Evolutionary conservation across 1,140 invertebrate genomes (phyloP).

Genomic region (Asbolus verrucosus): DNA sequence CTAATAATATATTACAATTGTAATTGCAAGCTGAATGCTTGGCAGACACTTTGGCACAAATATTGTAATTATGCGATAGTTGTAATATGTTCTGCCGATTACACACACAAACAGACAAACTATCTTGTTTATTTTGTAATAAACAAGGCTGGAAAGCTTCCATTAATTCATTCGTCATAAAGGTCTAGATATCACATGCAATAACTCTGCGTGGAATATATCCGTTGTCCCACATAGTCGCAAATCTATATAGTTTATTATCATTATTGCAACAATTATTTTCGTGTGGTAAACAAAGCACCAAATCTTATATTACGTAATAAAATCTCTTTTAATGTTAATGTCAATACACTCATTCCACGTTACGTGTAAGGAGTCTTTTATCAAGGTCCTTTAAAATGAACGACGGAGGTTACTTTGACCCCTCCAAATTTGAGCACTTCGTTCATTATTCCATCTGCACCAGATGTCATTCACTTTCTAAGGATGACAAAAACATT

Average conservation of each 20-base stretch:
- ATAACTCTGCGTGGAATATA: background rate
- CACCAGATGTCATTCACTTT: too few relatives aligned
- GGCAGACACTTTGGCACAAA: conserved; percentile 35
- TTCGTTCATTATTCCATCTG: too few relatives aligned
- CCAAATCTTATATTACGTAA: too few relatives aligned
- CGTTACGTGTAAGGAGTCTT: too few relatives aligned
- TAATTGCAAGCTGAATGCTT: conserved; percentile 35
- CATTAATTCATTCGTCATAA: conserved; percentile 20
- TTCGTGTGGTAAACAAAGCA: too few relatives aligned
- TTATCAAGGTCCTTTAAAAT: too few relatives aligned
- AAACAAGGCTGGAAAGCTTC: conserved; percentile 4
- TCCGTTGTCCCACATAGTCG: conserved; percentile 4
- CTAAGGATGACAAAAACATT: too few relatives aligned
- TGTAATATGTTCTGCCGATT: conserved; percentile 25
- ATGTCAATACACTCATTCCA: too few relatives aligned
- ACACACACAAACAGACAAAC: conserved; percentile 16
- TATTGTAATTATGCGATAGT: conserved; percentile 27
- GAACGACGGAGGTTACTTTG: too few relatives aligned
- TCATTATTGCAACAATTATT: too few relatives aligned
- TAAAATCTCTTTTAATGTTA: too few relatives aligned
- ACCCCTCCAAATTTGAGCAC: too few relatives aligned
- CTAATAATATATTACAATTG: conserved; percentile 38
- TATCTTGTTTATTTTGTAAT: conserved; percentile 21
- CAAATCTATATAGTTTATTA: conserved; percentile 1
- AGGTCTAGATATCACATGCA: conserved; percentile 14